Evolutionary conservation across 2,113 vertebrate genomes (phyloP), one percentile per base, ranked within the genome.

Genomic region (Odontophorus gujanensis): DNA sequence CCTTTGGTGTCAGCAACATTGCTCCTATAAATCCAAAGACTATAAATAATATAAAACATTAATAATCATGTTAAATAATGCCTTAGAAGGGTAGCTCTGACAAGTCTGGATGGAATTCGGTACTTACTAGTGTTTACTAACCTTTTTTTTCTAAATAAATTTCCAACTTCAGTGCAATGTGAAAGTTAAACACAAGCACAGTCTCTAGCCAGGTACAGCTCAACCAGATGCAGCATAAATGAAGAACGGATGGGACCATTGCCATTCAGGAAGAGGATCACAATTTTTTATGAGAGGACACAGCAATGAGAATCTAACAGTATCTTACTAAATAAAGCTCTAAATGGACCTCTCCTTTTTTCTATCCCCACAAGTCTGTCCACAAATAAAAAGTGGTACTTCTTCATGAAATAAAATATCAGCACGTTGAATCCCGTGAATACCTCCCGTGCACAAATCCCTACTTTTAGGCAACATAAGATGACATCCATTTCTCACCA

Each of bases 1-100:
- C 17, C 90, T 92, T 53, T 77, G 20, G 9, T 92, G 55, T 81
- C 55, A 90, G 42, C 51, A 80, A 85, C 62, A 61, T 18, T 82
- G 48, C 43, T 87, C 20, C 36, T 85, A 80, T 87, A 75, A 93
- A 87, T 61, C 30, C 2, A 2, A 34, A 77, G 36, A 79, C 61
- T 51, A 19, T 42, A 84, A 89, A 58, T 59, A 51, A 87, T 53
- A n/a, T 61, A 87, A 82, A 90, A 80, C 34, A 82, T 40, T 87
- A 75, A 85, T 13, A 53, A 30, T 53, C 26, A 53, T 53, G 30
- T 53, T 53, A 53, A 53, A 53, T 30, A 53, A 53, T 53, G 14
- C 51, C 26, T 53, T 26, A 43, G 74, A 68, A 76, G 68, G 20
- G 59, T 25, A 89, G 15, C 36, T 61, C 15, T 22, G 16, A 63